Conservation (phyloP, 2,888 invertebrate genomes). For the Coenonympha arcania region DNA sequence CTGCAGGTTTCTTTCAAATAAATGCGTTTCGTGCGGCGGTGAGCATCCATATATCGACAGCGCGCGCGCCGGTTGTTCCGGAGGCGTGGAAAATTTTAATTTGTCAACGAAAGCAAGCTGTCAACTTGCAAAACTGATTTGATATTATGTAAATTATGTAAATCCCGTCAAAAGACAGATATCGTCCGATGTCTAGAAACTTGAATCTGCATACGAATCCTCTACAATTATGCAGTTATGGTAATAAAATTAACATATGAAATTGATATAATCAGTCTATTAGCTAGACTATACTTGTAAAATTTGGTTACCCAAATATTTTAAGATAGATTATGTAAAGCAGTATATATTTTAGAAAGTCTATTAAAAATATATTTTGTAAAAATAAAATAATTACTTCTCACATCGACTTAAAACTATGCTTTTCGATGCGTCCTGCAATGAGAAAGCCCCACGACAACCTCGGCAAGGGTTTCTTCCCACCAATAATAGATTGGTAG, state of each 20-base stretch:
- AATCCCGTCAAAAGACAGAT: neutral
- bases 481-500: no score
- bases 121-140: neutral
- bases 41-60: neutral
- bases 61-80: slow-evolving; percentile 3
- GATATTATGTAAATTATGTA: neutral
- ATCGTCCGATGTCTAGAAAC: neutral
- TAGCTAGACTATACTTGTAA: no score
- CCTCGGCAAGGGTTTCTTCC: no score
- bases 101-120: slow-evolving; percentile 1
- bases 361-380: neutral
- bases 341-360: neutral
- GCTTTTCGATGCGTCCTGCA: no score
- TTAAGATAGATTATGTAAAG: neutral
- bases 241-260: neutral
- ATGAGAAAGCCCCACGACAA: no score
- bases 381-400: no score
- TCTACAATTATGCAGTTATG: neutral
- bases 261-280: no score
- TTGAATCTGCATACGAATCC: neutral
- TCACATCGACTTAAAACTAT: no score
- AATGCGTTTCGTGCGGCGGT: no score
- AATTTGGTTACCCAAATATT: neutral
- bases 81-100: slow-evolving; percentile 2
- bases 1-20: no score